A percentile compares a stretch with the other conserved stretches of the same genome.
phyloP scores from a whole-genome alignment of 2,797 vertebrate species.

The Muscicapa striata region DNA sequence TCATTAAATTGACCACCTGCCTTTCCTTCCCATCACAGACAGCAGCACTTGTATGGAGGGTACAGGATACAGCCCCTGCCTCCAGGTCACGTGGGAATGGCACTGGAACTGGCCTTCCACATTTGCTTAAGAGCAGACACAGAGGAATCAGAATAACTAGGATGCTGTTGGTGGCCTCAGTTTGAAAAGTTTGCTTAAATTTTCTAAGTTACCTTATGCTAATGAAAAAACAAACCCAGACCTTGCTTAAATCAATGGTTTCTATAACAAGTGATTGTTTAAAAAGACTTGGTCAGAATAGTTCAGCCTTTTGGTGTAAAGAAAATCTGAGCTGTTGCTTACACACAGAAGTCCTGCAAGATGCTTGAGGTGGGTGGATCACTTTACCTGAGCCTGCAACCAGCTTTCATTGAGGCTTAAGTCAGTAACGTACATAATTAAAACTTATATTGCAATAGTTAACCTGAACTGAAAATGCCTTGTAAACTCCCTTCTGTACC shows the following conservation, averaged over 20 bases:
- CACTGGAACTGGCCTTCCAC: neutral
- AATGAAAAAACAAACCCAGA: neutral
- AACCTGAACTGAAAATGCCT: neutral
- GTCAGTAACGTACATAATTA: neutral
- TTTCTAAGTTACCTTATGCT: neutral
- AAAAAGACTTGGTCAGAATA: neutral
- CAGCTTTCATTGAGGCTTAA: neutral
- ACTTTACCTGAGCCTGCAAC: neutral
- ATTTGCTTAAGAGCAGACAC: neutral
- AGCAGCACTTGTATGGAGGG: neutral
- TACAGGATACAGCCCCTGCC: neutral
- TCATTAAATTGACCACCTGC: neutral
- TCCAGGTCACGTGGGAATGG: neutral
- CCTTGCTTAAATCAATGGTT: neutral
- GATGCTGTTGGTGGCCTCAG: neutral
- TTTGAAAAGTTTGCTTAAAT: neutral
- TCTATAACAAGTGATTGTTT: neutral
- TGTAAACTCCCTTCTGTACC: neutral
- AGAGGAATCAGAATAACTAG: neutral
- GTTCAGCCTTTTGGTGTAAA: neutral
- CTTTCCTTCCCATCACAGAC: neutral
- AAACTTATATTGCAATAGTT: neutral
- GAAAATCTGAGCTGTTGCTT: neutral
- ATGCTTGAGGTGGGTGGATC: neutral
- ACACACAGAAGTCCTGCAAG: neutral